Base-by-base conservation (phyloP, 2,113 vertebrate species). In the Leptobrachium ailaonicum region DNA sequence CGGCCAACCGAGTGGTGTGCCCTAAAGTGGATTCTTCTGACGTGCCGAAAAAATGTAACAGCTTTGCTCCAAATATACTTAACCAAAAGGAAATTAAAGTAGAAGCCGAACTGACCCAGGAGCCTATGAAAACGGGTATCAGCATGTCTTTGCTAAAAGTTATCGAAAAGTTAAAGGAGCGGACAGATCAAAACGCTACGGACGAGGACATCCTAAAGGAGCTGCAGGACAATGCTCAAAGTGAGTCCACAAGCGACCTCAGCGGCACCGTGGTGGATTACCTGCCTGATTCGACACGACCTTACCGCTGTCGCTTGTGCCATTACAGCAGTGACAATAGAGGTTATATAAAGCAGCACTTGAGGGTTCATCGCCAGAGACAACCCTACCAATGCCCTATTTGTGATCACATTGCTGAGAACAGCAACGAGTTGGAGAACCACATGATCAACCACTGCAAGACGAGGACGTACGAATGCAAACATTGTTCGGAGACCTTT, bases 391-490 rank as follows among this genome's bases (percentile, higher is more conserved):
- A 99, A 91, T 99, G 98, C 83, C 98, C 98, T 5, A 98, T 99
- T 88, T 99, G 98, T 50, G 95, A 99, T 79, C 95, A 98, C 86
- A 91, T 97, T 4, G 95, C 98, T 0, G 82, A 87, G 0, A 90
- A 96, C 82, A 98, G 97, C 77, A 93, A 93, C 73, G 96, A 96
- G 85, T 87, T 99, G 80, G 96, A 99, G 87, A 94, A 87, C 77
- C 97, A 99, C 86, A 99, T 98, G 96, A 95, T 98, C 87, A 91
- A 95, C 92, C 98, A 99, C 90, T 98, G 96, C 90, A 98, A 97
- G 84, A 92, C 91, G 13, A 93, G 95, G 83, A 93, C 89, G 88
- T 95, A 98, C 88, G 95, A 95, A 77, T 99, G 98, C 88, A 96
- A 95, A 83, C 92, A 92, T 67, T 99, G 98, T 70, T 81, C 90